Percentiles rank a stretch among this genome's conserved stretches.
phyloP scores from a whole-genome alignment of 1,140 invertebrate species.

The Brachionus rotundiformis region DNA sequence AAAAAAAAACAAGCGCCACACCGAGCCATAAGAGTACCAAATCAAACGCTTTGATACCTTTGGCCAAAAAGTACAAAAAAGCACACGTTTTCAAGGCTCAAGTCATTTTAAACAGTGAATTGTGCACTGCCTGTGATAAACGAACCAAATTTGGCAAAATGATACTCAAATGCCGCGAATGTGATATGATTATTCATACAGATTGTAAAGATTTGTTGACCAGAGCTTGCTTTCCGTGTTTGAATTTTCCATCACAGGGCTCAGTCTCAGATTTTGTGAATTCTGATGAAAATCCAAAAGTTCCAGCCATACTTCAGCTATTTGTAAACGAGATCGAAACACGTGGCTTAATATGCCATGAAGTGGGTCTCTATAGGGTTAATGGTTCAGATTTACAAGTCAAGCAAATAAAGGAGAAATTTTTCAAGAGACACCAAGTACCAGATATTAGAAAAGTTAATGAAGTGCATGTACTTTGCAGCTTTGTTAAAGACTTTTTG shows the following conservation, averaged over 20 bases:
- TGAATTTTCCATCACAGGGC: conserved; percentile 48
- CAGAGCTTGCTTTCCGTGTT: neutral
- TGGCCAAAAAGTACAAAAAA: conserved; percentile 45
- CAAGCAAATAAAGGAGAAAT: neutral
- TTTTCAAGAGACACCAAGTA: conserved; percentile 28
- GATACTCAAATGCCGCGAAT: conserved; percentile 39
- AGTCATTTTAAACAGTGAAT: conserved; percentile 44
- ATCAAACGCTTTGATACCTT: neutral
- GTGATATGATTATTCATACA: conserved; percentile 26
- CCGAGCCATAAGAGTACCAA: neutral
- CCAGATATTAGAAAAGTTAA: conserved; percentile 30
- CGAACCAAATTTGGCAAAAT: conserved; percentile 48
- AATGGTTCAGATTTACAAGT: conserved; percentile 47
- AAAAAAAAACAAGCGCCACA: conserved; percentile 32
- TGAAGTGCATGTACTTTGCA: conserved; percentile 47
- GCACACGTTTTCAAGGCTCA: conserved; percentile 27
- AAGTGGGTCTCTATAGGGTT: conserved; percentile 51
- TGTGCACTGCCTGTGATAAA: conserved; percentile 32
- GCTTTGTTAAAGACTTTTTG: conserved; percentile 52
- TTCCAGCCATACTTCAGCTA: conserved; percentile 22
- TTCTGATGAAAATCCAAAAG: neutral
- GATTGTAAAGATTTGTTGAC: conserved; percentile 45
- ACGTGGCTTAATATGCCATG: conserved; percentile 31
- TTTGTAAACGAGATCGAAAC: conserved; percentile 50
- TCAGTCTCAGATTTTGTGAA: conserved; percentile 40